Conservation (phyloP, 1,140 invertebrate genomes). For the Paralvinella palmiformis region DNA sequence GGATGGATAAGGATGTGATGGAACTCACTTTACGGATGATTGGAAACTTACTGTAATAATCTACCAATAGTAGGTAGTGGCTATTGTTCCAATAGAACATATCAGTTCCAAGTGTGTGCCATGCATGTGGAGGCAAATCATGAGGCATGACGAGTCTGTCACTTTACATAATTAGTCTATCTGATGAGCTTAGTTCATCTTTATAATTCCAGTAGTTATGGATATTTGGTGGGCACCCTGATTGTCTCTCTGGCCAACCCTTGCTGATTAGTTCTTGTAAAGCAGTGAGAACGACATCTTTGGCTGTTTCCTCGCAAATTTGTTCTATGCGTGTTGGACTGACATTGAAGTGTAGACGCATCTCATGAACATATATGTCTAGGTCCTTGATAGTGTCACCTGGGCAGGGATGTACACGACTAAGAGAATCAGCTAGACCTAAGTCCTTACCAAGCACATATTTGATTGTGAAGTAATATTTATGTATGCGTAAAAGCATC, state of each 20-base stretch:
- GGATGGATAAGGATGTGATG: too few species aligned
- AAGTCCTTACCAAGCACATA: conserved; percentile 44
- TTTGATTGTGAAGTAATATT: conserved; percentile 43
- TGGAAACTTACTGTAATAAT: too few species aligned
- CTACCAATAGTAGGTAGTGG: too few species aligned
- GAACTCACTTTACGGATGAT: too few species aligned
- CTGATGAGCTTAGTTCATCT: neutral
- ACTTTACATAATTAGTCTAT: neutral
- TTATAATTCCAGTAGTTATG: neutral
- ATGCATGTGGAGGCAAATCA: too few species aligned
- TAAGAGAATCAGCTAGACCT: conserved; percentile 36
- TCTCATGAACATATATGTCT: too few species aligned
- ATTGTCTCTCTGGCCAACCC: neutral
- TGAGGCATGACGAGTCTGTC: neutral
- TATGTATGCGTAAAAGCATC: conserved; percentile 42
- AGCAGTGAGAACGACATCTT: neutral
- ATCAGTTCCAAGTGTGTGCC: too few species aligned
- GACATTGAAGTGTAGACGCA: neutral
- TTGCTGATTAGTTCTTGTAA: neutral
- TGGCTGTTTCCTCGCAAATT: neutral
- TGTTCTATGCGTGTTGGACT: neutral
- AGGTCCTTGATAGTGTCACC: too few species aligned
- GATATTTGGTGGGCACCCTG: neutral
- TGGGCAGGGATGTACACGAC: conserved; percentile 18
- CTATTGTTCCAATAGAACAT: too few species aligned